phyloP scores from a whole-genome alignment of 2,113 vertebrate genomes.

The Catagonus wagneri region DNA sequence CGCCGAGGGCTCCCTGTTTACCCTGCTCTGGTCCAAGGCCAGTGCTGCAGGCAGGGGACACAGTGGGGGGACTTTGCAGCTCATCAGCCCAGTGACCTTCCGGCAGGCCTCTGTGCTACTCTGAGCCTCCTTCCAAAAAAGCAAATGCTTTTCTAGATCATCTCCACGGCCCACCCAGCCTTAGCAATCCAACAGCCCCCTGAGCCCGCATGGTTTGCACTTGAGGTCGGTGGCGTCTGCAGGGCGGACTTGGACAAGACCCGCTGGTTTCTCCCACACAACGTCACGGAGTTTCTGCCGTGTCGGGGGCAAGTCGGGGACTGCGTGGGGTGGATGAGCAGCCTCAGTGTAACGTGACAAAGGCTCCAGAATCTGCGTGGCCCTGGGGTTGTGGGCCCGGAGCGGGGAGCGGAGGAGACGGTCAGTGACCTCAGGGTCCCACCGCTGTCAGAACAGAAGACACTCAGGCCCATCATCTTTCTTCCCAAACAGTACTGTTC shows the following conservation, averaged over 20 bases:
- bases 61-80: background rate
- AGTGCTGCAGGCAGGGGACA: background rate
- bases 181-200: background rate
- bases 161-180: background rate
- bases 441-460: background rate
- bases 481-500: background rate
- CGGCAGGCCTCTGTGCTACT: background rate
- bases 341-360: accelerated
- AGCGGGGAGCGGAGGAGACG: background rate
- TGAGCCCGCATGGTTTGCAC: background rate
- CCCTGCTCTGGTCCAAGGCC: background rate
- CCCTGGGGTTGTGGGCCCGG: background rate
- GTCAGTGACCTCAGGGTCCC: background rate
- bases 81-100: background rate
- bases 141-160: background rate
- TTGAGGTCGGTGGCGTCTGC: accelerated
- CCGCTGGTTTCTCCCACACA: background rate
- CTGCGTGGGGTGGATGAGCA: no score
- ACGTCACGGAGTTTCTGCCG: no score
- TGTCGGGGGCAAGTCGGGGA: no score
- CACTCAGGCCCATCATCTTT: background rate
- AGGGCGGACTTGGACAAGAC: no score
- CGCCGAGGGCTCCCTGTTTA: background rate
- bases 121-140: background rate
- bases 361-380: background rate